These are phyloP conservation scores for Brachirus orientalis DNA, from an alignment of 2,113 vertebrate species.

Conservation along the genomic window DNA sequence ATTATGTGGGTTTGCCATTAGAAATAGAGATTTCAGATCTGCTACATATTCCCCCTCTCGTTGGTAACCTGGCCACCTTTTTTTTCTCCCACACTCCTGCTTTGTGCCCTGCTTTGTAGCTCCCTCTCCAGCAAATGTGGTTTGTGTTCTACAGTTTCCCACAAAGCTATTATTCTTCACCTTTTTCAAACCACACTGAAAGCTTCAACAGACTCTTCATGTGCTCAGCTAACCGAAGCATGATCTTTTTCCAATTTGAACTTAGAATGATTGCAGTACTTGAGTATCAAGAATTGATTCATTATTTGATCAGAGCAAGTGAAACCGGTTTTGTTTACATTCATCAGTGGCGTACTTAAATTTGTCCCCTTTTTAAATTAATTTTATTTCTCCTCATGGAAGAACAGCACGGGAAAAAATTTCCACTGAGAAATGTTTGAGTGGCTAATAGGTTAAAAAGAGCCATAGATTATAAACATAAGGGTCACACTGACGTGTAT, in stretches of 20 bases:
- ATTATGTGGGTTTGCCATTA: constrained; percentile 74
- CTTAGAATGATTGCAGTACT: constrained; percentile 11
- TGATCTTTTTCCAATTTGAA: constrained; percentile 41
- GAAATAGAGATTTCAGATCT: constrained; percentile 62
- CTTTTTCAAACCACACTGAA: constrained; percentile 30
- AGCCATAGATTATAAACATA: constrained; percentile 65
- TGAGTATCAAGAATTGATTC: constrained; percentile 6
- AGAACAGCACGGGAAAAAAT: constrained; percentile 33
- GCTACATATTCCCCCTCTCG: constrained; percentile 46
- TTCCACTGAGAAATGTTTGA: constrained; percentile 50
- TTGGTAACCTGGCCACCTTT: constrained; percentile 28
- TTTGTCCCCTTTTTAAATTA: constrained; percentile 12
- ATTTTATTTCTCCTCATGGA: constrained; percentile 17
- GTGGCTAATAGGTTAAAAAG: constrained; percentile 61
- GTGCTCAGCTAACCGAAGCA: constrained; percentile 12
- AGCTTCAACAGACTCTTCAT: constrained; percentile 42
- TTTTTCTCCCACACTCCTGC: constrained; percentile 39
- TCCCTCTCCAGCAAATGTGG: constrained; percentile 34
- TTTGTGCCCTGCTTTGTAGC: constrained; percentile 35
- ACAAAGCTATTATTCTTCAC: constrained; percentile 24
- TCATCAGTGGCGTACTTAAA: constrained; percentile 20
- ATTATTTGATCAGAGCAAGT: constrained; percentile 39
- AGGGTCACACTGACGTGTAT: constrained; percentile 59
- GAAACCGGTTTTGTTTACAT: constrained; percentile 63
- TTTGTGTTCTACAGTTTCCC: constrained; percentile 61